Evolutionary conservation across 2,888 invertebrate genomes (phyloP), one percentile per base, ranked within the genome.

Genomic region (Drosophila birchii): DNA sequence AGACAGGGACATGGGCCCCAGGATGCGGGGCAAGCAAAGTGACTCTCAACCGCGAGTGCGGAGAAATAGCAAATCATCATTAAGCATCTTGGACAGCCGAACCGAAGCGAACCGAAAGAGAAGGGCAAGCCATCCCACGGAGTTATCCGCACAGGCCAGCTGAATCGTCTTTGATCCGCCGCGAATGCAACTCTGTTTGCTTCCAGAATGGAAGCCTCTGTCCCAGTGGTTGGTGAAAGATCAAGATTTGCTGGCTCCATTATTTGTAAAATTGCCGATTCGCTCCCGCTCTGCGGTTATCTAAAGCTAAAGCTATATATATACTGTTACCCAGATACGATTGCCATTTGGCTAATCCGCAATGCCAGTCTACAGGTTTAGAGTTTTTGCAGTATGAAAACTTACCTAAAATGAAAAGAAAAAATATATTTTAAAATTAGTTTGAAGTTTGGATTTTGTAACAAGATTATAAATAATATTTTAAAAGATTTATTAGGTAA

Each of bases 31-130:
- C 51, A 38, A 56, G n/a, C n/a, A n/a, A 23, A 26, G 51, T 43
- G 70, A 34, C 62, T 36, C 45, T 36, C 34, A 67, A 61, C 72
- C 49, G 67, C 56, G 47, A 60, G 57, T 23, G 34, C 23, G 53
- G 68, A 78, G 54, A 78, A 84, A 76, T 85, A 75, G 84, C 87
- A 86, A 88, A 85, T 85, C 89, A 85, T 85, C 78, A 85, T 85
- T 85, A 84, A 80, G 80, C 77, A 79, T 75, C 71, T 79, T 72
- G 51, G 63, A 59, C 51, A 59, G 71, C 45, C 12, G 26, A 26
- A 26, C 45, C 12, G 26, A 26, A 26, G 26, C 29, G 29, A 29
- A 26, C 29, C 39, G 53, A 61, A 18, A 56, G 51, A 53, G 39
- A 53, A 39, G 59, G 41, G 58, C 56, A 32, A 20, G 60, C 67